Evolutionary conservation across 2,888 invertebrate genomes (phyloP).

Genomic region (Adelognathus sp.): DNA sequence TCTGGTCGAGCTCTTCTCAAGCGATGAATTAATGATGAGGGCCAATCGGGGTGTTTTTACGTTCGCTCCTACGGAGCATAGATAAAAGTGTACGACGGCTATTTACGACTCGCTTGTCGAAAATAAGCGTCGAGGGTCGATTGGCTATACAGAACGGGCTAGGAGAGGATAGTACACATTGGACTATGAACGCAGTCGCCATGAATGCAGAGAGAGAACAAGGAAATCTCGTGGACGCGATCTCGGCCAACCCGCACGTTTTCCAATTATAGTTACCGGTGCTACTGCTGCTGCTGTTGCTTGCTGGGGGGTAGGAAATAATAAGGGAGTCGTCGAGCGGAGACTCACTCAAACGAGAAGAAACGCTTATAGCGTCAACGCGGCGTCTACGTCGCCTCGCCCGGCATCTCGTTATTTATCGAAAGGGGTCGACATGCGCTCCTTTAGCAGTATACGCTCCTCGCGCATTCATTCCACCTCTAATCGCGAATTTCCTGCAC

Average conservation of each 20-base stretch:
- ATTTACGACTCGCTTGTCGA: not conserved
- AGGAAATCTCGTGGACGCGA: constrained; percentile 7
- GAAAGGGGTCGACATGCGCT: constrained; percentile 16
- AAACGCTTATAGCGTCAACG: constrained; percentile 28
- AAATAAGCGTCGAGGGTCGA: not conserved
- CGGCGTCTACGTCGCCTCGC: not conserved
- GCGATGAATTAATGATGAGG: not conserved
- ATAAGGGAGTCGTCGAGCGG: constrained; percentile 11
- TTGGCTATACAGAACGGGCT: too few species aligned
- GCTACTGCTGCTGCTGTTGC: not conserved
- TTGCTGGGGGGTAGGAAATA: constrained; percentile 10
- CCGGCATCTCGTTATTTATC: constrained; percentile 27
- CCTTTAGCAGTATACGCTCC: constrained; percentile 19
- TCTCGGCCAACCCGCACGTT: constrained; percentile 16
- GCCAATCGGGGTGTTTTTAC: not conserved
- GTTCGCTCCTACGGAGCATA: not conserved
- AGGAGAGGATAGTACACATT: not conserved
- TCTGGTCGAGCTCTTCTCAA: not conserved
- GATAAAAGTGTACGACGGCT: not conserved
- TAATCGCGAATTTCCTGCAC: constrained; percentile 17
- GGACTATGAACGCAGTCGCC: not conserved
- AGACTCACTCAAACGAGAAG: constrained; percentile 15
- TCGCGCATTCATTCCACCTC: constrained; percentile 20
- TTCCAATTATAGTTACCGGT: constrained; percentile 20
- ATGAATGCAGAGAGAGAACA: not conserved